Percentiles rank a stretch among this genome's conserved stretches.
phyloP scores from a whole-genome alignment of 2,888 invertebrate genomes.

The Gastracanthus pulcherrimus region DNA sequence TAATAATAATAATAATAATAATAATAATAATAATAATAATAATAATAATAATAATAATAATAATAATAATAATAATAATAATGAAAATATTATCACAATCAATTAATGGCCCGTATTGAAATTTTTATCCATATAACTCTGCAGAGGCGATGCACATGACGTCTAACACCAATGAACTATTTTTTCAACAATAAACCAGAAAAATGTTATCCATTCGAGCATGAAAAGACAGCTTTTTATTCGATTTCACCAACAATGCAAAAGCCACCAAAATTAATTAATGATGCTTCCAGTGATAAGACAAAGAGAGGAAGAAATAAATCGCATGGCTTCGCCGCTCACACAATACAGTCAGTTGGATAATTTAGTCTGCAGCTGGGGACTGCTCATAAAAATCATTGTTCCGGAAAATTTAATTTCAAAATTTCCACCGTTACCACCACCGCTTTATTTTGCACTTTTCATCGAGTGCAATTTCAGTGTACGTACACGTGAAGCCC shows the following conservation, averaged over 20 bases:
- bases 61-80: too few species aligned
- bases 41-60: too few species aligned
- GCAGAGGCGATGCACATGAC: too few species aligned
- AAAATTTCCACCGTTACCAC: constrained; percentile 1
- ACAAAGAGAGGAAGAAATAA: not conserved
- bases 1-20: too few species aligned
- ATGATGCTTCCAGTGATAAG: not conserved
- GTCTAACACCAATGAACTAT: too few species aligned
- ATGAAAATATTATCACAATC: too few species aligned
- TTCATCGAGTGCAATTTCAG: constrained; percentile 42
- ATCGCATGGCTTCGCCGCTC: not conserved
- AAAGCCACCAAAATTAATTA: not conserved
- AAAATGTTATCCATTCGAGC: not conserved
- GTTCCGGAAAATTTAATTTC: constrained; percentile 46
- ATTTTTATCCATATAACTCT: too few species aligned
- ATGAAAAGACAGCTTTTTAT: not conserved
- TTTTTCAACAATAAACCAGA: not conserved
- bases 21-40: too few species aligned
- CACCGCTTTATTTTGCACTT: constrained; percentile 33
- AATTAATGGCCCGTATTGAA: too few species aligned
- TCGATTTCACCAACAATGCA: not conserved
- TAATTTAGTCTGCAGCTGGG: not conserved
- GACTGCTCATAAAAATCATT: constrained; percentile 38
- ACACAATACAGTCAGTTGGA: not conserved
- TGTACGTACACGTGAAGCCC: not conserved